These are phyloP conservation scores for Lontra canadensis DNA, from an alignment of 2,113 vertebrate genomes.

Conservation along the genomic window DNA sequence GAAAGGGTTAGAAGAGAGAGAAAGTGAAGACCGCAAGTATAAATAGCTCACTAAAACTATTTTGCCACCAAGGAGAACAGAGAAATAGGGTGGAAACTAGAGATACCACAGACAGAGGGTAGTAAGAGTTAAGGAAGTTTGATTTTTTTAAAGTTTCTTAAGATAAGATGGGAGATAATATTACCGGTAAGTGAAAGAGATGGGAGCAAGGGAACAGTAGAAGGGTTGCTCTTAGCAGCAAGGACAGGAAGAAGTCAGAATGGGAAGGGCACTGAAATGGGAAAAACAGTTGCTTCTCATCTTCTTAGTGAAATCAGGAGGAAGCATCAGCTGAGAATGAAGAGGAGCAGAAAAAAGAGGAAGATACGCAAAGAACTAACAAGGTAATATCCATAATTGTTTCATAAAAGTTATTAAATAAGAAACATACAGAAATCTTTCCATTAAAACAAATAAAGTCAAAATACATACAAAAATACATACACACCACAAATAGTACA, in stretches of 20 bases:
- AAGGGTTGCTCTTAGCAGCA: background rate
- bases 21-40: background rate
- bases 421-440: background rate
- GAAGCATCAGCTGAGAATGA: background rate
- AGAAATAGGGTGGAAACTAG: background rate
- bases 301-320: background rate
- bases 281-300: background rate
- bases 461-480: background rate
- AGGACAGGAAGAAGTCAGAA: background rate
- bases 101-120: background rate
- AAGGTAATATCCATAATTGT: background rate
- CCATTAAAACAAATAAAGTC: slow-evolving; percentile 13
- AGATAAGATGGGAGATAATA: background rate
- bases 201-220: background rate
- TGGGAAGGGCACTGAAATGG: background rate
- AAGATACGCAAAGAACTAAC: background rate
- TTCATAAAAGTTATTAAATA: background rate
- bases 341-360: background rate
- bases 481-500: background rate
- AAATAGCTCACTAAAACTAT: background rate
- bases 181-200: background rate
- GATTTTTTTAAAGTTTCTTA: background rate
- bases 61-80: background rate
- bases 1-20: background rate
- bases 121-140: background rate